A percentile compares a stretch with the other conserved stretches of the same genome.
phyloP scores from a whole-genome alignment of 2,888 invertebrate species.

The Trichacis sp. region DNA sequence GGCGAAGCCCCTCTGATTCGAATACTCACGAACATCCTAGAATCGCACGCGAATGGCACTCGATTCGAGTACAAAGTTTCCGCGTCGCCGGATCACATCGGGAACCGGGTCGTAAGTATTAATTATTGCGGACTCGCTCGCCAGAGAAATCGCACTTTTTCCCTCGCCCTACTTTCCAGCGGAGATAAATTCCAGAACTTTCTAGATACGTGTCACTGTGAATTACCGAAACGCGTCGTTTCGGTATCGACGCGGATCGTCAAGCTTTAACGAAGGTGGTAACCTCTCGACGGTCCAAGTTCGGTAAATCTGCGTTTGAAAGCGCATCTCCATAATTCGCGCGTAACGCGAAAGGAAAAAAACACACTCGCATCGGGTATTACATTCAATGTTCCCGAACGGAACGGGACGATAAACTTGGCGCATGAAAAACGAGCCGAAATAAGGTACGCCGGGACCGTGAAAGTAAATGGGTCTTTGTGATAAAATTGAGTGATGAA shows the following conservation, averaged over 20 bases:
- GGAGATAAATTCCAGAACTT: conserved; percentile 37
- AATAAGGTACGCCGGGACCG: background rate
- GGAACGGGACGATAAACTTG: background rate
- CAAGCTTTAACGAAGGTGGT: conserved; percentile 27
- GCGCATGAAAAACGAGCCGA: background rate
- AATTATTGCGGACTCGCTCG: conserved; percentile 7
- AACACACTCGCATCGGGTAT: too few relatives aligned
- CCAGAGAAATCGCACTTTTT: conserved; percentile 20
- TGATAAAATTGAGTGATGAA: conserved; percentile 7
- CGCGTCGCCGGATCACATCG: background rate
- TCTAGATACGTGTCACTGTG: conserved; percentile 44
- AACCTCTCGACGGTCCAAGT: conserved; percentile 24
- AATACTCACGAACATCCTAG: background rate
- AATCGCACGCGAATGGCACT: background rate
- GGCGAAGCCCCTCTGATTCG: background rate
- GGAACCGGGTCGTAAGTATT: conserved; percentile 6
- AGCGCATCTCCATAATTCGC: background rate
- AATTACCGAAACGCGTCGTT: conserved; percentile 48
- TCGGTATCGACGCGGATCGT: conserved; percentile 7
- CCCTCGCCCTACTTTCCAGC: conserved; percentile 5
- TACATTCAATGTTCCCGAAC: too few relatives aligned
- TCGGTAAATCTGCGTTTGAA: too few relatives aligned
- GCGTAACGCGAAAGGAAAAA: background rate
- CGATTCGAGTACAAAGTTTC: conserved; percentile 1
- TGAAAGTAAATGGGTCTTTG: background rate